Conservation (phyloP, 2,113 vertebrate genomes). For the Cynocephalus volans region DNA sequence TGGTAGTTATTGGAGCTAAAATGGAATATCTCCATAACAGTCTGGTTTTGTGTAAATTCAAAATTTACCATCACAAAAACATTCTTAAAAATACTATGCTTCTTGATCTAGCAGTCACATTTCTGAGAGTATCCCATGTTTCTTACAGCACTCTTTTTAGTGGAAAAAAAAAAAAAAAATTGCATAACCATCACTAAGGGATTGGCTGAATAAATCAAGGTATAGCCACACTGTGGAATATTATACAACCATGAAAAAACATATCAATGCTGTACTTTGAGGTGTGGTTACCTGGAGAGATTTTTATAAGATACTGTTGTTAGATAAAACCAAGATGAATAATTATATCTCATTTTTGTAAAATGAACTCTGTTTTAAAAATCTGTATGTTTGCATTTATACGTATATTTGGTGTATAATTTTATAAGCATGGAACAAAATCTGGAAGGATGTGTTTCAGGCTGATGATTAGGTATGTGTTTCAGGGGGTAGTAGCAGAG, state of each 20-base stretch:
- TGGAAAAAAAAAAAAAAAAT: background rate
- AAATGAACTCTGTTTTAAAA: background rate
- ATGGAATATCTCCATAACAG: background rate
- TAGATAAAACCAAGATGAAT: slow-evolving; percentile 47
- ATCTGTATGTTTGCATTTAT: background rate
- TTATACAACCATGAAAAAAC: background rate
- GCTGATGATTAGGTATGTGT: background rate
- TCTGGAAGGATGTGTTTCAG: background rate
- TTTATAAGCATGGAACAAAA: background rate
- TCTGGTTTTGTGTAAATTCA: background rate
- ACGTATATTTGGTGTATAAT: background rate
- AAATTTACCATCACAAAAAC: slow-evolving; percentile 19
- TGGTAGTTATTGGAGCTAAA: background rate
- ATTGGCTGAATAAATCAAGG: background rate
- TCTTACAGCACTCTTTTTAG: background rate
- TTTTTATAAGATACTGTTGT: slow-evolving; percentile 43
- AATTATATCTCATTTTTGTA: slow-evolving; percentile 46
- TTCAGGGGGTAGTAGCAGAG: background rate
- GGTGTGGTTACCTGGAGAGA: slow-evolving; percentile 27
- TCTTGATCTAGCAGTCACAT: background rate
- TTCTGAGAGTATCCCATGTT: background rate
- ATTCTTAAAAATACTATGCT: background rate
- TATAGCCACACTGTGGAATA: background rate
- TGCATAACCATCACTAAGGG: background rate
- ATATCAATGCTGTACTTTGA: background rate